A percentile compares a stretch with the other conserved stretches of the same genome.
Evolutionary conservation across 1,140 invertebrate species (phyloP).

Genomic region (Drosophila biarmipes): DNA sequence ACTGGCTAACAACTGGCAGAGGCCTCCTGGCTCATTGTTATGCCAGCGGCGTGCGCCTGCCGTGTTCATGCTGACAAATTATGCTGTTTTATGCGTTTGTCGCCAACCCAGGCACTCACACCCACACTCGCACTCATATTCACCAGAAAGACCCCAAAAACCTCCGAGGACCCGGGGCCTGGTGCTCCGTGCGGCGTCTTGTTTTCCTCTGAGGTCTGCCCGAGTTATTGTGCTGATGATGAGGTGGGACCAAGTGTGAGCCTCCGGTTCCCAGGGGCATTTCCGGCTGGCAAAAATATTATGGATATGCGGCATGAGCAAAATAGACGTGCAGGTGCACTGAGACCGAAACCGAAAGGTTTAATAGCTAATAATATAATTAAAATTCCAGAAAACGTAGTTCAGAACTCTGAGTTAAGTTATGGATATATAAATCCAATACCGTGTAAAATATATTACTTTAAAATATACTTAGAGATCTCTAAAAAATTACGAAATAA

Average conservation of each 20-base stretch:
- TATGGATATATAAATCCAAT: no score
- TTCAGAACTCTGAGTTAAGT: no score
- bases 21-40: slow-evolving; percentile 63
- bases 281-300: slow-evolving; percentile 71
- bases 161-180: slow-evolving; percentile 25
- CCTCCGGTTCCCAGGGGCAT: slow-evolving; percentile 67
- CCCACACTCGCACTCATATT: slow-evolving; percentile 2
- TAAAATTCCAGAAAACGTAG: no score
- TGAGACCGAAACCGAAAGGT: no score
- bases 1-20: slow-evolving; percentile 7
- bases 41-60: slow-evolving; percentile 55
- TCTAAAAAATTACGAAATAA: no score
- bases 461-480: no score
- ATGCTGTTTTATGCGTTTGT: slow-evolving; percentile 81
- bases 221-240: slow-evolving; percentile 34
- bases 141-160: slow-evolving; percentile 8
- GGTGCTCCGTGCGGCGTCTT: slow-evolving; percentile 41
- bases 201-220: slow-evolving; percentile 64
- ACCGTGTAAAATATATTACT: no score
- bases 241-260: slow-evolving; percentile 25
- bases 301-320: slow-evolving; percentile 63
- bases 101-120: slow-evolving; percentile 40
- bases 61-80: slow-evolving; percentile 78
- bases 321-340: slow-evolving; percentile 27
- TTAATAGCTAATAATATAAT: no score